These are phyloP conservation scores for Cathartes aura DNA, from an alignment of 2,113 vertebrate species.

Conservation along the genomic window DNA sequence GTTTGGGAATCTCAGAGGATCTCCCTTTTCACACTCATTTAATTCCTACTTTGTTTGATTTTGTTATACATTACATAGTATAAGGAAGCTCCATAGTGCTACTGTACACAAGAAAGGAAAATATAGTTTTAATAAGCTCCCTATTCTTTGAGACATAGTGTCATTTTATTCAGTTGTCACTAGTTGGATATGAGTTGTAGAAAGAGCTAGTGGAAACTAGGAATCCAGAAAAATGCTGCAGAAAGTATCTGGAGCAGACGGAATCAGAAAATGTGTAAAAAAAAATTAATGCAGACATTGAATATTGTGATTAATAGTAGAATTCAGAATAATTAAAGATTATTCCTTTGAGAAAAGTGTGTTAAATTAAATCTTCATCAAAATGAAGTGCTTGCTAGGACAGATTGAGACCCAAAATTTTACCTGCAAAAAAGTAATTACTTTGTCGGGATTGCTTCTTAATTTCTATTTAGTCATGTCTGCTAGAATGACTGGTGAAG, in stretches of 20 bases:
- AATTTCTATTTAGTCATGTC: background rate
- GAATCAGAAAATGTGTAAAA: background rate
- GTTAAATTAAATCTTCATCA: background rate
- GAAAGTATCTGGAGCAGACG: background rate
- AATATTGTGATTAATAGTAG: background rate
- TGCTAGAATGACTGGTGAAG: background rate
- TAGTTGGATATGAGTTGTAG: background rate
- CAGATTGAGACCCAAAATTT: background rate
- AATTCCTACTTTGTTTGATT: background rate
- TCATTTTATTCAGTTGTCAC: background rate
- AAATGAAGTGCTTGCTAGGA: background rate
- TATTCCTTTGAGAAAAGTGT: background rate
- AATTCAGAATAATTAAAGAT: background rate
- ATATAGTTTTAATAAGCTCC: background rate
- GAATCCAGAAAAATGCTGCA: background rate
- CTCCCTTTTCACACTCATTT: background rate
- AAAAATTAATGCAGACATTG: background rate
- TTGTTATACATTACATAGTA: background rate
- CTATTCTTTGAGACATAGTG: background rate
- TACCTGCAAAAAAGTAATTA: background rate
- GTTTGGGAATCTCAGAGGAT: background rate
- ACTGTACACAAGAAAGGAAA: background rate
- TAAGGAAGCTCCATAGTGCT: background rate
- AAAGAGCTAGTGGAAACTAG: background rate
- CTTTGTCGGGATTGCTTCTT: background rate